These are phyloP conservation scores for Autographa pulchrina DNA, from an alignment of 2,888 invertebrate species.

Conservation along the genomic window DNA sequence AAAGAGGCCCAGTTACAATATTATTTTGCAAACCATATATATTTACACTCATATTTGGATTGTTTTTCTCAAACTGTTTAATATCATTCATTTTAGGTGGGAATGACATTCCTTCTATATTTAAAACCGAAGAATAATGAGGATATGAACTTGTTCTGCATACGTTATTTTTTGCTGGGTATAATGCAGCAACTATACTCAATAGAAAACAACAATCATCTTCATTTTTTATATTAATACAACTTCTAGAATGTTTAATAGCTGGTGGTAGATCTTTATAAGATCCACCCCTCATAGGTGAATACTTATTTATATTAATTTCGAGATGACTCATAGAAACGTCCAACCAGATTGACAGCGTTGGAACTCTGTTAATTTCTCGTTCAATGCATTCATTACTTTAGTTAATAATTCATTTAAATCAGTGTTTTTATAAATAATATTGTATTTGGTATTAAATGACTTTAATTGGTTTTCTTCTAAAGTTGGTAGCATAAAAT, in stretches of 20 bases:
- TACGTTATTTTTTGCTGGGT: conserved; percentile 14
- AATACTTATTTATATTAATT: no score
- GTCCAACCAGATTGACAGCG: no score
- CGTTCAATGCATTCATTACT: no score
- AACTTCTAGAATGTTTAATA: conserved; percentile 3
- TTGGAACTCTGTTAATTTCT: no score
- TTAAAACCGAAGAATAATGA: conserved; percentile 11
- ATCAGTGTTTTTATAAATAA: no score
- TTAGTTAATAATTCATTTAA: no score
- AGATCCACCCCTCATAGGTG: no score
- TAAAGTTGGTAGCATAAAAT: no score
- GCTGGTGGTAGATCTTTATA: no score
- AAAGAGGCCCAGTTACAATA: conserved; percentile 39
- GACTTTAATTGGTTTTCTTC: no score
- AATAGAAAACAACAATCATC: conserved; percentile 19
- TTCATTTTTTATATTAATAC: conserved; percentile 22
- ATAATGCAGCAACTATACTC: conserved; percentile 20
- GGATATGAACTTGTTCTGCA: conserved; percentile 16
- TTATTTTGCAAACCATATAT: conserved; percentile 38
- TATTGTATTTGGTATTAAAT: no score
- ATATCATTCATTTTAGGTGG: conserved; percentile 39
- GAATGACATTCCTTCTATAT: conserved; percentile 26
- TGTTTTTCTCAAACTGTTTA: conserved; percentile 40
- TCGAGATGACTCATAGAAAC: no score
- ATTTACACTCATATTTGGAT: conserved; percentile 30